These are phyloP conservation scores for Drosophila ambigua DNA, from an alignment of 1,140 invertebrate species.

Conservation along the genomic window DNA sequence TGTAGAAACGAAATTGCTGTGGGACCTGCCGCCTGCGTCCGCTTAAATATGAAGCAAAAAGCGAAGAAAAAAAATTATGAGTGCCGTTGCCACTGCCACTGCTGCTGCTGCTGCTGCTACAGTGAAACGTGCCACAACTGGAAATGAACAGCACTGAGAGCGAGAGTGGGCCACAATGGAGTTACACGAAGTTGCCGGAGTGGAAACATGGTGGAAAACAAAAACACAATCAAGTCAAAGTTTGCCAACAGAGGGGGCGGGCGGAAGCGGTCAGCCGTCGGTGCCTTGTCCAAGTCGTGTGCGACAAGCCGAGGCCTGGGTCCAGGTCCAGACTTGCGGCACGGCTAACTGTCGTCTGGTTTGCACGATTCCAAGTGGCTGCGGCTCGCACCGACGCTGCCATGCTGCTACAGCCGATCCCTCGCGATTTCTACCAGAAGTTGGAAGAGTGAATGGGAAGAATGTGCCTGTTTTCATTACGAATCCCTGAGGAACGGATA, in stretches of 20 bases:
- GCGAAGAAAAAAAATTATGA: constrained; percentile 63
- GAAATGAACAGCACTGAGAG: constrained; percentile 21
- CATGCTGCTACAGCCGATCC: no score
- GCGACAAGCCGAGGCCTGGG: constrained; percentile 27
- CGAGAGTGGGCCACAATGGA: constrained; percentile 15
- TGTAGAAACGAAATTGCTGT: constrained; percentile 73
- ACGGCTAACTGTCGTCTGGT: no score
- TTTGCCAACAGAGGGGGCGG: constrained; percentile 31
- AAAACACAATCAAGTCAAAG: constrained; percentile 73
- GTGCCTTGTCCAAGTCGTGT: constrained; percentile 27
- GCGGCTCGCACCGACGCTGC: background rate
- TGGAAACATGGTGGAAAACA: constrained; percentile 68
- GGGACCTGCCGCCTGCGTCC: constrained; percentile 42
- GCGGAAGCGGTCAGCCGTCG: background rate
- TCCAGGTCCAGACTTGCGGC: background rate
- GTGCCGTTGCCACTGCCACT: background rate
- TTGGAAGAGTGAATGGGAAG: no score
- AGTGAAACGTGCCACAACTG: constrained; percentile 69
- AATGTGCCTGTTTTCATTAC: no score
- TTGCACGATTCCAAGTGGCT: constrained; percentile 32
- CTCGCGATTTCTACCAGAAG: no score
- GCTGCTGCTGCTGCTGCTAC: constrained; percentile 36
- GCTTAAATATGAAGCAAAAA: constrained; percentile 77
- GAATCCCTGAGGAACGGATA: no score
- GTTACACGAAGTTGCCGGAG: constrained; percentile 59